Evolutionary conservation across 2,797 vertebrate genomes (phyloP).

Genomic region (Rhadinocentrus ornatus): DNA sequence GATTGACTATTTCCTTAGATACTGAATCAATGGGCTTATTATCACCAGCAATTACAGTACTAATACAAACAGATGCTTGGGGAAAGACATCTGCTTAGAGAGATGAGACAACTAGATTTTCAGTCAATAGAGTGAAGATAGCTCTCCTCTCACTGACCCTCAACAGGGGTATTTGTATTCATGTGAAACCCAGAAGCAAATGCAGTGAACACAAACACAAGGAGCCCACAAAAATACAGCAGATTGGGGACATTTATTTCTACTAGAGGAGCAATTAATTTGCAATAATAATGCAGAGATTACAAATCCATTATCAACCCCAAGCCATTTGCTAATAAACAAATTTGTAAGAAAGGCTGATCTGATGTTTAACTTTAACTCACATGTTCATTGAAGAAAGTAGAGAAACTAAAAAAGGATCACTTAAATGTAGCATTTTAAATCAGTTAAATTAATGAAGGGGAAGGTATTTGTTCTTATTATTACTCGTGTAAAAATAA

Average conservation of each 20-base stretch:
- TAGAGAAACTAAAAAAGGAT: background rate
- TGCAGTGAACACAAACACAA: slow-evolving; percentile 29
- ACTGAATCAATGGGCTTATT: slow-evolving; percentile 94
- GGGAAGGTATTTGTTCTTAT: background rate
- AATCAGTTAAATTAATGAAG: background rate
- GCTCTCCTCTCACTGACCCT: slow-evolving; percentile 72
- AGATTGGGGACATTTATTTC: slow-evolving; percentile 40
- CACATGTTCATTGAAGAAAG: background rate
- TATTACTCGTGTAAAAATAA: background rate
- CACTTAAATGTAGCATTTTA: background rate
- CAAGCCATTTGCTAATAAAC: slow-evolving; percentile 29
- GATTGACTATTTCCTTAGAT: slow-evolving; percentile 93
- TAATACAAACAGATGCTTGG: slow-evolving; percentile 93
- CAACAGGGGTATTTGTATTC: slow-evolving; percentile 83
- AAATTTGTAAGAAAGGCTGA: background rate
- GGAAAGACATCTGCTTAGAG: slow-evolving; percentile 87
- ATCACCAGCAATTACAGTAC: slow-evolving; percentile 92
- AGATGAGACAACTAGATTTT: slow-evolving; percentile 84
- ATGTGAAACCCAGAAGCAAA: slow-evolving; percentile 75
- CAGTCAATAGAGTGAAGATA: slow-evolving; percentile 84
- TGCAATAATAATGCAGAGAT: slow-evolving; percentile 37
- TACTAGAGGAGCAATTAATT: slow-evolving; percentile 43
- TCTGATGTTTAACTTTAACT: background rate
- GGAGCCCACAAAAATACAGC: slow-evolving; percentile 35
- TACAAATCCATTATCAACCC: slow-evolving; percentile 5